Conservation (phyloP, 2,888 invertebrate species). For the Meteorus colon region DNA sequence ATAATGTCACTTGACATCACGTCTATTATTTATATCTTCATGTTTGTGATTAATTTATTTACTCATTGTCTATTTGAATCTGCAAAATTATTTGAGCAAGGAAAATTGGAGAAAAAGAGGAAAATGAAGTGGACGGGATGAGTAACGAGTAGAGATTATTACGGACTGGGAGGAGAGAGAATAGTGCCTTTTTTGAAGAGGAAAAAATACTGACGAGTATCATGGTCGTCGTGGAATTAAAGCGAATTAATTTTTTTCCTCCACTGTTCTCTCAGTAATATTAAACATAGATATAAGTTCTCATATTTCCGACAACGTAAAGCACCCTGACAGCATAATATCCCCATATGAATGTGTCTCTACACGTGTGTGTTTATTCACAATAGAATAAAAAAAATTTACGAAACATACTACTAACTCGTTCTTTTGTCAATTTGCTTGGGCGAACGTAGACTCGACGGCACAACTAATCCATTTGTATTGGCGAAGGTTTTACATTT, state of each 20-base stretch:
- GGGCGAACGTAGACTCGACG: slow-evolving; percentile 15
- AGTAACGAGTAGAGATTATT: not conserved
- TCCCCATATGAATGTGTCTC: slow-evolving; percentile 25
- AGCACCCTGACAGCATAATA: slow-evolving; percentile 23
- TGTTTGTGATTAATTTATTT: not conserved
- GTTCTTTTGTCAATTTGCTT: slow-evolving; percentile 33
- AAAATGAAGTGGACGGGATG: not conserved
- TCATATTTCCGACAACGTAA: slow-evolving; percentile 8
- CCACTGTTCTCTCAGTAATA: slow-evolving; percentile 19
- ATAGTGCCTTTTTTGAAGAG: not conserved
- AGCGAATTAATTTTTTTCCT: slow-evolving; percentile 39
- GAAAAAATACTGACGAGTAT: slow-evolving; percentile 32
- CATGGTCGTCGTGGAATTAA: slow-evolving; percentile 47
- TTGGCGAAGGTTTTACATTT: slow-evolving; percentile 36
- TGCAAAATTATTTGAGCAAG: no score
- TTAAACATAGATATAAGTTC: slow-evolving; percentile 5
- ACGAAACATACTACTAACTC: slow-evolving; percentile 6
- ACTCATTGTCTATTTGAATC: no score
- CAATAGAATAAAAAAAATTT: not conserved
- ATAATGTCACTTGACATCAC: slow-evolving; percentile 14
- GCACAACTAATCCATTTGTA: slow-evolving; percentile 40
- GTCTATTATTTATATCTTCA: slow-evolving; percentile 6
- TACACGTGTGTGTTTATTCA: slow-evolving; percentile 17
- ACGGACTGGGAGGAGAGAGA: not conserved
- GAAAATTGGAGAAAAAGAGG: not conserved